These are phyloP conservation scores for Anguilla japonica DNA, from an alignment of 2,113 vertebrate species.

Conservation along the genomic window DNA sequence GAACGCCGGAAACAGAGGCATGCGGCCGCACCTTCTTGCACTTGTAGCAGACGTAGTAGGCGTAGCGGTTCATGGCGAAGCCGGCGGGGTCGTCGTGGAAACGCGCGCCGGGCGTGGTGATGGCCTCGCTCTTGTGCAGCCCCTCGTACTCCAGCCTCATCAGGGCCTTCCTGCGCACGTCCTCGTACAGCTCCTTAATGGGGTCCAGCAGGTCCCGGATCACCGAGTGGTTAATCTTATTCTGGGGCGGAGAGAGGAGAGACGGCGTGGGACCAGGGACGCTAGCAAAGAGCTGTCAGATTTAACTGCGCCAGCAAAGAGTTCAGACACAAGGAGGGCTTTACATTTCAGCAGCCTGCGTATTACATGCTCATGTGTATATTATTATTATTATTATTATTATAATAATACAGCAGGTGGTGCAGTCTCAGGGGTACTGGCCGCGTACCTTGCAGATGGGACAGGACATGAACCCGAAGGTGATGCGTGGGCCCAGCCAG, in stretches of 20 bases:
- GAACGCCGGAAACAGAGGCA: too few relatives aligned
- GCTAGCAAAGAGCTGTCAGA: too few relatives aligned
- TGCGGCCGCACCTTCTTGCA: conserved; percentile 88
- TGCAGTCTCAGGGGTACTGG: neutral
- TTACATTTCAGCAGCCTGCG: neutral
- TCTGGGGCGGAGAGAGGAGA: conserved; percentile 70
- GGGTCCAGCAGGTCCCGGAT: conserved; percentile 97
- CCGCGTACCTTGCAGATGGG: conserved; percentile 95
- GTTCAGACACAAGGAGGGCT: neutral
- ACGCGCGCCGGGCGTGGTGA: conserved; percentile 91
- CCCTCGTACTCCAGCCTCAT: conserved; percentile 98
- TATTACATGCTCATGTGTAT: too few relatives aligned
- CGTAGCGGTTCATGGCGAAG: conserved; percentile 98
- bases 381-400: too few relatives aligned
- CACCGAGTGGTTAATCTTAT: conserved; percentile 97
- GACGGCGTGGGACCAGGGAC: neutral
- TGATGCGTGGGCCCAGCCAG: conserved; percentile 97
- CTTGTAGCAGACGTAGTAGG: conserved; percentile 98
- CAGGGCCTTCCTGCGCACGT: conserved; percentile 93
- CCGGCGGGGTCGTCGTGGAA: conserved; percentile 96
- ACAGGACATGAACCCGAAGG: conserved; percentile 97
- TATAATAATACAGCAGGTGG: too few relatives aligned
- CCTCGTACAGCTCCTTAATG: conserved; percentile 97
- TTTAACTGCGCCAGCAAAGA: too few relatives aligned
- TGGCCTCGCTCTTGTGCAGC: conserved; percentile 96